Evolutionary conservation across 2,113 vertebrate species (phyloP), one percentile per base, ranked within the genome.

Genomic region (Scartelaos histophorus): DNA sequence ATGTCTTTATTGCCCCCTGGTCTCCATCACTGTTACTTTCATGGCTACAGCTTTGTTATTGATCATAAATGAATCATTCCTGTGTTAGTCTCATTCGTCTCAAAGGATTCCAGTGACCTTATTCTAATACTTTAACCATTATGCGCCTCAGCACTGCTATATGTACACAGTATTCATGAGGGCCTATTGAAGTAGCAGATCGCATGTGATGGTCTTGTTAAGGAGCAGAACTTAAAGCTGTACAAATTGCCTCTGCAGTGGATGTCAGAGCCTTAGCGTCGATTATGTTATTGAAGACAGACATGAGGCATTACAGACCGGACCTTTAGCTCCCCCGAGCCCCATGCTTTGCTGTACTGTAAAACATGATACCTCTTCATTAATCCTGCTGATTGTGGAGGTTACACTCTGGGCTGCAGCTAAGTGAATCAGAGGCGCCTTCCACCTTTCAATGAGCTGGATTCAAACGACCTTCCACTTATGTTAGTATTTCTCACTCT

Each of bases 281-380:
- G 70, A 90, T 85, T 85, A 76, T 70, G 83, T 93, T 92, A 93
- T 90, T 85, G 85, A 78, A 79, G 80, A 87, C 83, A 90, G 88
- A 85, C 78, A 84, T 87, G 83, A 92, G 43, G 46, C 82, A 84
- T 76, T 71, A 80, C 87, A 89, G 84, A 74, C 76, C 77, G 69
- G 61, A 74, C 70, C 71, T 69, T 81, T 87, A 71, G 82, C 56
- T 87, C 85, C 78, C 85, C 62, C 15, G 82, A 85, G 82, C 81
- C 67, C 74, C 38, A 71, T 82, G 81, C 35, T 73, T 74, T 85
- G 84, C 81, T 82, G 80, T 81, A 86, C 82, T 84, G 87, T 90
- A 90, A 91, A 90, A 91, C 69, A 71, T 21, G 85, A 92, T 91
- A 90, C 87, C 84, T 85, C 78, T 91, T 91, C 87, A 93, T 92